A percentile compares a stretch with the other conserved stretches of the same genome.
These are phyloP conservation scores for Trissolcus basalis DNA, from an alignment of 1,140 invertebrate species.

Conservation along the genomic window DNA sequence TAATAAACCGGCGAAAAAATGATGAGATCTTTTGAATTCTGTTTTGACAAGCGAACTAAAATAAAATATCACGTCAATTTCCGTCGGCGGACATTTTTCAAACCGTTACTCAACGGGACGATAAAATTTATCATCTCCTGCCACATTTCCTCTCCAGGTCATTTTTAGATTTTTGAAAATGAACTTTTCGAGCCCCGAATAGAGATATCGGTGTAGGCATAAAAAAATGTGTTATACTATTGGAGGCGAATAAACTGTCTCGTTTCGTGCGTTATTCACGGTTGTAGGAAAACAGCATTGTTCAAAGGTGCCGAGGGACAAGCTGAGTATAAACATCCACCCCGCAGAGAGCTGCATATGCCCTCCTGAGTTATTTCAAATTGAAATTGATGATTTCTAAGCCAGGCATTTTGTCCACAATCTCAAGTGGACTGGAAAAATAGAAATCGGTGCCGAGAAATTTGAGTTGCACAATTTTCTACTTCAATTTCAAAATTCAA, in stretches of 20 bases:
- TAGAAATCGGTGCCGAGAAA: too few species aligned
- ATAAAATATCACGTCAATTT: too few species aligned
- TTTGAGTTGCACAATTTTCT: too few species aligned
- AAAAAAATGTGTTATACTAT: too few species aligned
- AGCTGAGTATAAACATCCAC: slow-evolving; percentile 62
- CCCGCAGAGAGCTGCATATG: slow-evolving; percentile 73
- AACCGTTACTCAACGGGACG: background rate
- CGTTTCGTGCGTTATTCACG: slow-evolving; percentile 60
- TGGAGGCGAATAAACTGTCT: background rate
- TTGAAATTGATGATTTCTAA: too few species aligned
- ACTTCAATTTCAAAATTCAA: too few species aligned
- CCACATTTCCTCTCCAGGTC: too few species aligned
- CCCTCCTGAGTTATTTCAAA: too few species aligned
- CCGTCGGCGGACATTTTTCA: too few species aligned
- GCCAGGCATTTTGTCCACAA: too few species aligned
- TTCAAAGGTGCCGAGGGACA: slow-evolving; percentile 60
- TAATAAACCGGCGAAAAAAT: too few species aligned
- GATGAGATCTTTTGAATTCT: background rate
- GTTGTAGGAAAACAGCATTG: slow-evolving; percentile 73
- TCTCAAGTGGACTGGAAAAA: too few species aligned
- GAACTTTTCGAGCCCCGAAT: slow-evolving; percentile 7
- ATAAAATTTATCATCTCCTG: slow-evolving; percentile 37
- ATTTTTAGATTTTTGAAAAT: background rate
- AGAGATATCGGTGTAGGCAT: slow-evolving; percentile 15
- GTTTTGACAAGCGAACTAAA: background rate